A percentile compares a stretch with the other conserved stretches of the same genome.
Evolutionary conservation across 2,797 vertebrate genomes (phyloP).

Genomic region (Agapornis canus): DNA sequence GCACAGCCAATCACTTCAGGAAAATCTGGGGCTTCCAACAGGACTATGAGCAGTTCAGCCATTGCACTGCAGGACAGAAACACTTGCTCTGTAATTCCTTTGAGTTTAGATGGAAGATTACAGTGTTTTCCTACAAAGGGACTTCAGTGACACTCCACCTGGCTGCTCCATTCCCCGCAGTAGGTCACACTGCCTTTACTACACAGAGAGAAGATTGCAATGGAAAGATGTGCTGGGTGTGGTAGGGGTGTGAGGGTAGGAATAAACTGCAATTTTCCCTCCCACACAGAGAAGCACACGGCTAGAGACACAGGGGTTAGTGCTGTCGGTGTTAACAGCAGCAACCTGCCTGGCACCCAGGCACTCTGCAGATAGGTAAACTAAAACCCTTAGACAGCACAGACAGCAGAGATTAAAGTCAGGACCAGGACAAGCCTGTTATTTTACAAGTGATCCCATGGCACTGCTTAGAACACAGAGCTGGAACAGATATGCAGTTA

Average conservation of each 20-base stretch:
- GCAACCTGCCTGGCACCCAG: background rate
- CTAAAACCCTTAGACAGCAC: background rate
- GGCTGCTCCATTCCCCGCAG: background rate
- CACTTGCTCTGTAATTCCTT: background rate
- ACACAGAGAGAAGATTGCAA: background rate
- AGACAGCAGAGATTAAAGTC: background rate
- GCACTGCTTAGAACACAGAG: background rate
- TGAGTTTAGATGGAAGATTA: background rate
- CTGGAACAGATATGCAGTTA: background rate
- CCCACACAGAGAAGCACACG: background rate
- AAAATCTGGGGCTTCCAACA: background rate
- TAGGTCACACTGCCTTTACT: rapidly evolving
- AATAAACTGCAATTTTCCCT: background rate
- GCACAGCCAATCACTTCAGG: background rate
- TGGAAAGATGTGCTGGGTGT: background rate
- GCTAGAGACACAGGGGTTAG: background rate
- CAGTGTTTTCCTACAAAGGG: background rate
- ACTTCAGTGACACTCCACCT: background rate
- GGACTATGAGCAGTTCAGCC: background rate
- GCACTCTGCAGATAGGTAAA: background rate
- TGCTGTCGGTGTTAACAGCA: background rate
- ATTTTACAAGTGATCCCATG: rapidly evolving
- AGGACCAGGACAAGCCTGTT: rapidly evolving
- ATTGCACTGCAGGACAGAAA: background rate
- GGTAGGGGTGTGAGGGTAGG: background rate